Conservation (phyloP, 2,113 vertebrate genomes). For the Vombatus ursinus region DNA sequence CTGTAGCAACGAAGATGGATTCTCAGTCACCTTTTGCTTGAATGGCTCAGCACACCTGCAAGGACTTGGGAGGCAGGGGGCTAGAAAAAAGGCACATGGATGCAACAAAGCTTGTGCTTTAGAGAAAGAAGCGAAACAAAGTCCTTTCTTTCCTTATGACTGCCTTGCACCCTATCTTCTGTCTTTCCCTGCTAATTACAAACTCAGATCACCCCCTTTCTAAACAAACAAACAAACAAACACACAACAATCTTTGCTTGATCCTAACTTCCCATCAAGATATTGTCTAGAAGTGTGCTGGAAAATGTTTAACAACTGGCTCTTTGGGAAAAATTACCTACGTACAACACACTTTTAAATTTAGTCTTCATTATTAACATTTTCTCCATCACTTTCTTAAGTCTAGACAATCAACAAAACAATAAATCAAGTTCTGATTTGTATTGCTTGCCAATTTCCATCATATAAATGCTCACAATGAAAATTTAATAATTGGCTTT, state of each 20-base stretch:
- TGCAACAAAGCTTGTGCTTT: background rate
- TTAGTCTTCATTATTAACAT: background rate
- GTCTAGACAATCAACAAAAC: background rate
- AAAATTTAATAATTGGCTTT: background rate
- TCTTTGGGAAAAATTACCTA: background rate
- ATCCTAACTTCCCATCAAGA: background rate
- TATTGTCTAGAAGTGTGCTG: background rate
- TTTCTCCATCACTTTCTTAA: background rate
- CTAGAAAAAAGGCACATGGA: background rate
- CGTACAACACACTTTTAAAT: background rate
- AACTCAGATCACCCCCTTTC: background rate
- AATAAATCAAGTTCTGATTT: background rate
- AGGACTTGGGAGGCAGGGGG: background rate
- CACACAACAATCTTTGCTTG: background rate
- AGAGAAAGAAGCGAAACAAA: background rate
- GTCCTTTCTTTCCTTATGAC: background rate
- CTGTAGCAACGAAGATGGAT: constrained; percentile 46
- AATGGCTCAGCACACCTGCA: constrained; percentile 16
- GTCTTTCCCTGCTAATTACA: background rate
- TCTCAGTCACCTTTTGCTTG: constrained; percentile 29
- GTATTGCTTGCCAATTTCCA: background rate
- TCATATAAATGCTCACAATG: background rate
- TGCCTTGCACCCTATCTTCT: background rate
- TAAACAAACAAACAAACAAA: background rate
- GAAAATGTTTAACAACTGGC: background rate